Evolutionary conservation across 2,113 vertebrate species (phyloP).

Genomic region (Neodontobutis hainanensis): DNA sequence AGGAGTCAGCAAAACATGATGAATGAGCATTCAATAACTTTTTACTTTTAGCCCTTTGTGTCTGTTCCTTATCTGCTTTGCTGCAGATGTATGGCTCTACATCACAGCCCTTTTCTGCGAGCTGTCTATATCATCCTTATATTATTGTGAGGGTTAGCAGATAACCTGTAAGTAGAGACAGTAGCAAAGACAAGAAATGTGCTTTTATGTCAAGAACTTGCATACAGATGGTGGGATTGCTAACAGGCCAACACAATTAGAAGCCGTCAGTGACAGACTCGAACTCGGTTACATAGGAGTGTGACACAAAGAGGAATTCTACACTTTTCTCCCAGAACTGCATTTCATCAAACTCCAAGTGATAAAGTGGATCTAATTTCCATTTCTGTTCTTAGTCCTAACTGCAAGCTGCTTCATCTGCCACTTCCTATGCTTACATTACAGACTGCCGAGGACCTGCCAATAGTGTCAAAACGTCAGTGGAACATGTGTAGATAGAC

Average conservation of each 20-base stretch:
- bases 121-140: not conserved
- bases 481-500: not conserved
- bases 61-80: conserved; percentile 21
- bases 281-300: not conserved
- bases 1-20: conserved; percentile 47
- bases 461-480: not conserved
- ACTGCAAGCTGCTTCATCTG: not conserved
- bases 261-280: not conserved
- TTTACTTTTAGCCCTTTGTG: conserved; percentile 26
- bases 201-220: not conserved
- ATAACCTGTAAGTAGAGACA: not conserved
- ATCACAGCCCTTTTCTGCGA: conserved; percentile 14
- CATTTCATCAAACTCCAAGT: conserved; percentile 5
- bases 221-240: conserved; percentile 9
- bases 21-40: conserved; percentile 46
- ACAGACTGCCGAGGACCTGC: not conserved
- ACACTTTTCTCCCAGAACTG: not conserved
- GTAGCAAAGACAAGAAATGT: conserved; percentile 3
- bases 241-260: conserved; percentile 1
- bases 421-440: conserved; percentile 2
- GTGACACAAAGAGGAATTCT: not conserved
- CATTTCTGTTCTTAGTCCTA: conserved; percentile 3
- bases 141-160: conserved; percentile 26
- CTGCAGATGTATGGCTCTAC: conserved; percentile 1
- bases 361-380: conserved; percentile 15